Percentiles rank a stretch among this genome's conserved stretches.
Conservation (phyloP, 2,888 invertebrate species). For the Drymonia ruficornis region DNA sequence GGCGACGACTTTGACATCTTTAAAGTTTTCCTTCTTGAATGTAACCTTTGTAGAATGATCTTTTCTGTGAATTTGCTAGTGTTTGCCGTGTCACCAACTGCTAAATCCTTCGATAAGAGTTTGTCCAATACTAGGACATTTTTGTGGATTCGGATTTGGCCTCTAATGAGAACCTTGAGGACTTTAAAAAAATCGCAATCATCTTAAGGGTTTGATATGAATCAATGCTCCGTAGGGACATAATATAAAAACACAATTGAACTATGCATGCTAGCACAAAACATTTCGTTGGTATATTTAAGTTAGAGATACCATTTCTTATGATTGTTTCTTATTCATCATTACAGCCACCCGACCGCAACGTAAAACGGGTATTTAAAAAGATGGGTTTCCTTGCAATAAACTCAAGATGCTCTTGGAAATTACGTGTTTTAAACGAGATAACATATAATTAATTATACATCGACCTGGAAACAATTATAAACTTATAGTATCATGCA, state of each 20-base stretch:
- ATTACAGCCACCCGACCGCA: conserved; percentile 17
- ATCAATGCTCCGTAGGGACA: too few species aligned
- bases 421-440: not conserved
- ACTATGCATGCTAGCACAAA: too few species aligned
- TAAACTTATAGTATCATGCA: not conserved
- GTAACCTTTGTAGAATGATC: not conserved
- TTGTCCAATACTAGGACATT: too few species aligned
- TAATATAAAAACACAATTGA: too few species aligned
- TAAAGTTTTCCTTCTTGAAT: conserved; percentile 10
- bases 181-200: too few species aligned
- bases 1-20: conserved; percentile 28
- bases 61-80: too few species aligned
- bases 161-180: too few species aligned
- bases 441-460: not conserved
- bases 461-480: not conserved
- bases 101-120: too few species aligned
- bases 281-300: not conserved
- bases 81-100: too few species aligned
- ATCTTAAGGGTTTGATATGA: too few species aligned
- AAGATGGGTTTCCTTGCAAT: conserved; percentile 18
- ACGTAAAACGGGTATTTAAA: conserved; percentile 18
- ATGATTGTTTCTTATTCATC: not conserved
- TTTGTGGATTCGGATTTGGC: too few species aligned
- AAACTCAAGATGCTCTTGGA: conserved; percentile 22
- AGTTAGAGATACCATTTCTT: not conserved